Percentiles rank a stretch among this genome's conserved stretches.
Evolutionary conservation across 92 coral and sea anemone genomes (phyloP).

Genomic region (Heliopora coerulea): DNA sequence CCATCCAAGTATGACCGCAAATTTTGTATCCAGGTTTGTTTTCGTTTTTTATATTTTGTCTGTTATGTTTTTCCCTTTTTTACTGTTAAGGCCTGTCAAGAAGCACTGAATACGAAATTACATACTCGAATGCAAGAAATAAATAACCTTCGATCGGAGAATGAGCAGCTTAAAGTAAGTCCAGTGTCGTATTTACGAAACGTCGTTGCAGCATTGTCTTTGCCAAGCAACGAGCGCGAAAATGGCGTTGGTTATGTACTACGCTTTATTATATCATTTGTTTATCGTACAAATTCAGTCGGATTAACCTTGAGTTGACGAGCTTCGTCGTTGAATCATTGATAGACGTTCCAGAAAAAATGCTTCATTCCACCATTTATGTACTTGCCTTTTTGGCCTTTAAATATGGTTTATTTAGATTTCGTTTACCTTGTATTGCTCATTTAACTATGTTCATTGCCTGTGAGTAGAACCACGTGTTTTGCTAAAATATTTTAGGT

Average conservation of each 20-base stretch:
- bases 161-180: slow-evolving; percentile 86
- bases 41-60: not conserved
- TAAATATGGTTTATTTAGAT: too few relatives aligned
- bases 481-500: slow-evolving; percentile 54
- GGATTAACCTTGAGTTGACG: too few relatives aligned
- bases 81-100: slow-evolving; percentile 68
- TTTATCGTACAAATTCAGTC: too few relatives aligned
- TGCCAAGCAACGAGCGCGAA: not conserved
- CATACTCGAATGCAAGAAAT: slow-evolving; percentile 92
- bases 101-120: slow-evolving; percentile 73
- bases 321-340: too few relatives aligned
- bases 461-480: not conserved
- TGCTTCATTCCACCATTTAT: too few relatives aligned
- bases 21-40: too few relatives aligned
- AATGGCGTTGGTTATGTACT: not conserved
- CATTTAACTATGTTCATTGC: too few relatives aligned
- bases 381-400: too few relatives aligned
- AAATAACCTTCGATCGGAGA: slow-evolving; percentile 78
- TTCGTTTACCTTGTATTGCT: too few relatives aligned
- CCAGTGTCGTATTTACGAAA: not conserved
- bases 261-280: not conserved
- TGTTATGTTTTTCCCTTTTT: not conserved
- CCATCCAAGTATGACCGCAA: too few relatives aligned
- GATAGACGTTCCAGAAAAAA: too few relatives aligned
- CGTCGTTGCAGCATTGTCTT: too few relatives aligned